A percentile compares a stretch with the other conserved stretches of the same genome.
Evolutionary conservation across 2,797 vertebrate species (phyloP).

Genomic region (Synanceia verrucosa): DNA sequence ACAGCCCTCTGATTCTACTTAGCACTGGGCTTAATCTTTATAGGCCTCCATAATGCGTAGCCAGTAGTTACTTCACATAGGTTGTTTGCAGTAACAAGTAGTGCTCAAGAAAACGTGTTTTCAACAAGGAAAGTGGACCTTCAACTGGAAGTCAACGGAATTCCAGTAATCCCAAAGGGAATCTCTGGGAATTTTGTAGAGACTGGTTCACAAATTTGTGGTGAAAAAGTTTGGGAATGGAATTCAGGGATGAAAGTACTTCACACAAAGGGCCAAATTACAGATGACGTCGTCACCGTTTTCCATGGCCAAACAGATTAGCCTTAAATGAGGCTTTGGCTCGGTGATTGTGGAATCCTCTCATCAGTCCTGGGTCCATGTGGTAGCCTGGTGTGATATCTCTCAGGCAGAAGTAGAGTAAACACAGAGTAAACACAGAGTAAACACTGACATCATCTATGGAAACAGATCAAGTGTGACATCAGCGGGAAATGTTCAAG

Average conservation of each 20-base stretch:
- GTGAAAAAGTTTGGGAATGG: conserved; percentile 43
- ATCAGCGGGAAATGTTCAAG: conserved; percentile 51
- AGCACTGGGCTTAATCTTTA: conserved; percentile 53
- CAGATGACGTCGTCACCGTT: conserved; percentile 71
- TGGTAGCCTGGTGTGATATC: conserved; percentile 71
- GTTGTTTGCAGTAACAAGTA: conserved; percentile 33
- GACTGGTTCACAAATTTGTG: conserved; percentile 29
- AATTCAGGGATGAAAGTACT: conserved; percentile 67
- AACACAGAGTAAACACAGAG: conserved; percentile 74
- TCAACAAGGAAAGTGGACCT: conserved; percentile 3
- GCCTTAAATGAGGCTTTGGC: conserved; percentile 58
- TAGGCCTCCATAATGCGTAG: conserved; percentile 58
- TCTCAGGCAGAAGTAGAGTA: conserved; percentile 71
- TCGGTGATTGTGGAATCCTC: conserved; percentile 31
- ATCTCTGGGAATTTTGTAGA: conserved; percentile 50
- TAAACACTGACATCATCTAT: conserved; percentile 78
- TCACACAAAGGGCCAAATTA: conserved; percentile 73
- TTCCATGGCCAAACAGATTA: conserved; percentile 73
- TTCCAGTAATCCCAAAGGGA: conserved; percentile 47
- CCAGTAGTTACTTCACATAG: conserved; percentile 62
- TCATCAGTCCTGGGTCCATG: conserved; percentile 61
- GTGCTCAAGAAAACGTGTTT: conserved; percentile 15
- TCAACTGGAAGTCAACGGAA: conserved; percentile 50
- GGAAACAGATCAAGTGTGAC: conserved; percentile 60
- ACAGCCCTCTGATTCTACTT: conserved; percentile 66